These are phyloP conservation scores for Macroramphosus scolopax DNA, from an alignment of 2,797 vertebrate genomes.

Conservation along the genomic window DNA sequence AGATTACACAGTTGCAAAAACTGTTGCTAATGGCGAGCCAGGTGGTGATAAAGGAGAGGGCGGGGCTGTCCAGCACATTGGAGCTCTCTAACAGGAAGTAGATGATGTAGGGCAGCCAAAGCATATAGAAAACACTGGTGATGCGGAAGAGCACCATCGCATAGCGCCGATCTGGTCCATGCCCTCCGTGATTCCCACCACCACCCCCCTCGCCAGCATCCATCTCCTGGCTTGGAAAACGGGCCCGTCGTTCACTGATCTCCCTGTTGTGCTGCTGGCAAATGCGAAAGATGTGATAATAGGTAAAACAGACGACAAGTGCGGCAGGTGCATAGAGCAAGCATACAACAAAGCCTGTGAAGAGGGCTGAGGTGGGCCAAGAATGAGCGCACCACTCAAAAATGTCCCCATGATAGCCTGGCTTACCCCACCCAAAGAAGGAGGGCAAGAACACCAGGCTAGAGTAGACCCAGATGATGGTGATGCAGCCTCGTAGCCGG, in stretches of 20 bases:
- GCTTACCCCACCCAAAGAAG: slow-evolving; percentile 98
- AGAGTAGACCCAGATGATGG: slow-evolving; percentile 96
- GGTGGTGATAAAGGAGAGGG: slow-evolving; percentile 94
- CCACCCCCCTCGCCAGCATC: slow-evolving; percentile 82
- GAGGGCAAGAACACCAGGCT: slow-evolving; percentile 93
- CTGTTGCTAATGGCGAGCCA: slow-evolving; percentile 99
- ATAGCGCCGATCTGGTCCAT: slow-evolving; percentile 91
- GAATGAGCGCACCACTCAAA: slow-evolving; percentile 97
- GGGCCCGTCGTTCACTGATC: slow-evolving; percentile 92
- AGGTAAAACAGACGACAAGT: slow-evolving; percentile 96
- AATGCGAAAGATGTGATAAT: slow-evolving; percentile 98
- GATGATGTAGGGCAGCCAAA: slow-evolving; percentile 98
- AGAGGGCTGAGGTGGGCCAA: slow-evolving; percentile 96
- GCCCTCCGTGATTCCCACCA: slow-evolving; percentile 81
- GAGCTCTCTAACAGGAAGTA: slow-evolving; percentile 98
- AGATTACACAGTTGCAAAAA: slow-evolving; percentile 99
- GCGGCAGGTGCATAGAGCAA: slow-evolving; percentile 96
- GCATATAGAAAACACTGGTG: slow-evolving; percentile 97
- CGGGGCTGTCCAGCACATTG: slow-evolving; percentile 89
- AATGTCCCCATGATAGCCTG: slow-evolving; percentile 98
- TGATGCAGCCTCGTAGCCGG: slow-evolving; percentile 91
- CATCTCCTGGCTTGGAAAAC: slow-evolving; percentile 93
- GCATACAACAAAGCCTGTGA: slow-evolving; percentile 96
- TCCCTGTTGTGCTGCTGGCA: slow-evolving; percentile 99
- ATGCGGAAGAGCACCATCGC: slow-evolving; percentile 98